phyloP scores from a whole-genome alignment of 1,140 invertebrate genomes.

The Amyelois transitella region DNA sequence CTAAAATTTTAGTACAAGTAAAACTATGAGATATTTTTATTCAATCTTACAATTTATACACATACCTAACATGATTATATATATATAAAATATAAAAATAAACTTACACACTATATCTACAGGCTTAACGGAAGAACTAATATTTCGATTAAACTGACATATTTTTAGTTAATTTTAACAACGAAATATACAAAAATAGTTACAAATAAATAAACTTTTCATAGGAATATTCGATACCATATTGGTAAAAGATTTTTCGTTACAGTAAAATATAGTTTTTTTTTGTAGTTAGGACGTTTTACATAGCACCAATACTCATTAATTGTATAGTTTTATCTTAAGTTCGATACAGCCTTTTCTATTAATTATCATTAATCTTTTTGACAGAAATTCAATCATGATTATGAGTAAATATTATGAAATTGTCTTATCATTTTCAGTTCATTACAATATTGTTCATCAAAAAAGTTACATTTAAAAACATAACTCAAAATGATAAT shows the following conservation, averaged over 20 bases:
- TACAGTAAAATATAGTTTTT: neutral
- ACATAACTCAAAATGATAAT: neutral
- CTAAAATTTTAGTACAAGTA: conserved; percentile 53
- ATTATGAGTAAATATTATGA: neutral
- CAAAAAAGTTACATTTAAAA: neutral
- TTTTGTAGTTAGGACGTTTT: conserved; percentile 18
- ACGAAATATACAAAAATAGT: conserved; percentile 63
- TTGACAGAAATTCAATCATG: neutral
- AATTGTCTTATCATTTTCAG: neutral
- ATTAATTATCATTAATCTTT: neutral
- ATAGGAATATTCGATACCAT: conserved; percentile 44
- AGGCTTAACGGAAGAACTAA: conserved; percentile 59
- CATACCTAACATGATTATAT: conserved; percentile 36
- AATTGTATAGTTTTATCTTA: neutral
- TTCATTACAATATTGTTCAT: neutral
- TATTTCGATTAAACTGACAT: conserved; percentile 28
- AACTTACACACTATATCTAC: conserved; percentile 50
- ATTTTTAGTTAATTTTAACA: conserved; percentile 32
- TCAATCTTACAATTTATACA: conserved; percentile 66
- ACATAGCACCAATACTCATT: conserved; percentile 41
- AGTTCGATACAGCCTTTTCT: conserved; percentile 4
- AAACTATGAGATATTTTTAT: conserved; percentile 66
- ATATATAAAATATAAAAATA: conserved; percentile 42
- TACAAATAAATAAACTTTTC: conserved; percentile 70
- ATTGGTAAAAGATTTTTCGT: neutral